Evolutionary conservation across 2,113 vertebrate genomes (phyloP).

Genomic region (Antigone vipio): DNA sequence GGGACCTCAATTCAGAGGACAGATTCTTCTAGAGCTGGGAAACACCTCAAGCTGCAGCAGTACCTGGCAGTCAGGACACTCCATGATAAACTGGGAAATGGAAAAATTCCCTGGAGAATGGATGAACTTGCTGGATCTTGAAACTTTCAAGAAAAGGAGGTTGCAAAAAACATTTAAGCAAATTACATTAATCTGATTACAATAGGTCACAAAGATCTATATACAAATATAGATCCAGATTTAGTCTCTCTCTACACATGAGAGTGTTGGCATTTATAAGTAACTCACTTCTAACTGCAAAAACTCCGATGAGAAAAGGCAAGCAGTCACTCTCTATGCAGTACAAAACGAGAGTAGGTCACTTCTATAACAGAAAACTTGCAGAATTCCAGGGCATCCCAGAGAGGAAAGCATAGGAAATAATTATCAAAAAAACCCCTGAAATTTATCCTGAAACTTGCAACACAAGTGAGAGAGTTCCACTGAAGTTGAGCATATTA

Average conservation of each 20-base stretch:
- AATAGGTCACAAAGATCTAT: not conserved
- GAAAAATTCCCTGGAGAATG: not conserved
- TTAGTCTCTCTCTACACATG: not conserved
- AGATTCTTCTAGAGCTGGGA: not conserved
- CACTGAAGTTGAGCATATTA: not conserved
- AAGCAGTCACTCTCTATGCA: not conserved
- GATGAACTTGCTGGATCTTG: not conserved
- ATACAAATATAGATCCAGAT: not conserved
- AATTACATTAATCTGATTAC: not conserved
- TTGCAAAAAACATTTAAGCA: not conserved
- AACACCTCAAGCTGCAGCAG: not conserved
- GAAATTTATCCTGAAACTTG: not conserved
- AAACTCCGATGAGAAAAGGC: not conserved
- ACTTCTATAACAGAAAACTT: not conserved
- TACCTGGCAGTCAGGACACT: not conserved
- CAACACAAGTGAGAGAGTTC: not conserved
- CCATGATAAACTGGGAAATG: not conserved
- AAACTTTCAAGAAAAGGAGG: not conserved
- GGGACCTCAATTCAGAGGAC: not conserved
- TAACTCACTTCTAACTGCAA: not conserved
- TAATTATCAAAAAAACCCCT: fast-evolving
- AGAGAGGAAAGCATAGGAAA: not conserved
- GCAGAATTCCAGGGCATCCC: not conserved
- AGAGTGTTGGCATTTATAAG: not conserved
- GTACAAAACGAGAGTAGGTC: not conserved